Base-by-base conservation (phyloP, 2,797 vertebrate species). In the Megaceryle alcyon region DNA sequence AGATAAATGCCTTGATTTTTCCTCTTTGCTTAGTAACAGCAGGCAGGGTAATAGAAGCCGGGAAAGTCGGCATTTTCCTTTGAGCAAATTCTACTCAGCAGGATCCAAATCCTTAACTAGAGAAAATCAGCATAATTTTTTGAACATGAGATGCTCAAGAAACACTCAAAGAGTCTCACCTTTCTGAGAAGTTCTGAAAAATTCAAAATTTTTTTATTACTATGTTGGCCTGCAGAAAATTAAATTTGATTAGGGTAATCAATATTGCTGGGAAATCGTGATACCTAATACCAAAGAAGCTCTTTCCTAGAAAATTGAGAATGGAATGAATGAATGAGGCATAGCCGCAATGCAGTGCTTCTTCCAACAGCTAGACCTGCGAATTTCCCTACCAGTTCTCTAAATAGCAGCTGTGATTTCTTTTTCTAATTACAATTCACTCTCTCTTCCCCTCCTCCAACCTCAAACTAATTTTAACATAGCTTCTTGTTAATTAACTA, bases 401-500 rank as follows among this genome's bases (percentile, higher is more conserved):
- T 12, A 63, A 82, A 94, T 7, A 94, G 87, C 75, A 96, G 82
- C 85, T 94, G 88, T 43, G 77, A 91, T 60, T 94, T 93, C 94
- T 88, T 85, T 71, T 92, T 88, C 86, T 94, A 96, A 94, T 95
- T 88, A 90, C 85, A 94, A 76, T 86, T 92, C 88, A 70, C 35
- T 80, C 78, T 31, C 18, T 57, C 15, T 70, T 70, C 71, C 85
- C 78, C 46, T 86, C 46, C 29, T 61, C 56, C 61, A 82, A 72
- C 43, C 49, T 26, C 68, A 90, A 91, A 87, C 82, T 93, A 92
- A 96, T 96, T 96, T 93, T 94, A 96, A 94, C 61, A 79, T 84
- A 72, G 86, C 75, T 96, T 84, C 93, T 96, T 93, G 90, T 95
- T 97, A 97, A 97, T 97, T 96, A 97, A 95, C 94, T 68, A 61